Evolutionary conservation across 2,888 invertebrate genomes (phyloP).

Genomic region (Microctonus hyperodae): DNA sequence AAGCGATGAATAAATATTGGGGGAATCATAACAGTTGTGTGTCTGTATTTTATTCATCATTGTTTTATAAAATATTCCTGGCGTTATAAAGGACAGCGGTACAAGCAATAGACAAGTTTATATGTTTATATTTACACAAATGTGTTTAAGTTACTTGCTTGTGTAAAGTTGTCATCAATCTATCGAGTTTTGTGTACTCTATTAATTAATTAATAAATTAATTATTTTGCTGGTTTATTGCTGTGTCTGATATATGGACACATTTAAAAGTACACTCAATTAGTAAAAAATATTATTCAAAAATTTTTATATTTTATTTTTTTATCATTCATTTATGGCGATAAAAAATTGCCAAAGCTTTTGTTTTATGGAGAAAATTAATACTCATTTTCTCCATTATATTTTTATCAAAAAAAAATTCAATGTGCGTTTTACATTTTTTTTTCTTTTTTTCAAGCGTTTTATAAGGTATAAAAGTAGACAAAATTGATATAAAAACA

Average conservation of each 20-base stretch:
- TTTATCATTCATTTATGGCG: not conserved
- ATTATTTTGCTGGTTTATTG: conserved; percentile 15
- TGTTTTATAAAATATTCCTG: conserved; percentile 15
- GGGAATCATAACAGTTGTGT: not conserved
- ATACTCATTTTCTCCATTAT: not conserved
- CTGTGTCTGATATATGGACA: not conserved
- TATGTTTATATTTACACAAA: conserved; percentile 25
- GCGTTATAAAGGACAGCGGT: conserved; percentile 14
- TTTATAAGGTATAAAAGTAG: conserved; percentile 47
- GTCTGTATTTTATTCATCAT: not conserved
- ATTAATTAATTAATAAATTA: not conserved
- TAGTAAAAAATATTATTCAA: not conserved
- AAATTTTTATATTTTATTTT: too few species aligned
- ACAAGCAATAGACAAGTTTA: conserved; percentile 6
- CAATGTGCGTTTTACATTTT: not conserved
- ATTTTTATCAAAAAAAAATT: not conserved
- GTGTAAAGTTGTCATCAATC: conserved; percentile 1
- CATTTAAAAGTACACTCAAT: conserved; percentile 28
- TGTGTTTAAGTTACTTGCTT: conserved; percentile 2
- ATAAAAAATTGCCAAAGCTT: not conserved
- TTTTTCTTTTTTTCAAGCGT: not conserved
- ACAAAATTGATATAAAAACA: conserved; percentile 36
- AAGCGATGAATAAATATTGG: conserved; percentile 6
- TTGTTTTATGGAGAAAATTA: not conserved
- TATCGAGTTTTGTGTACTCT: not conserved